A percentile compares a stretch with the other conserved stretches of the same genome.
Conservation (phyloP, 30 jellyfish, hydroid and myxozoan species). For the Hydractinia echinata region DNA sequence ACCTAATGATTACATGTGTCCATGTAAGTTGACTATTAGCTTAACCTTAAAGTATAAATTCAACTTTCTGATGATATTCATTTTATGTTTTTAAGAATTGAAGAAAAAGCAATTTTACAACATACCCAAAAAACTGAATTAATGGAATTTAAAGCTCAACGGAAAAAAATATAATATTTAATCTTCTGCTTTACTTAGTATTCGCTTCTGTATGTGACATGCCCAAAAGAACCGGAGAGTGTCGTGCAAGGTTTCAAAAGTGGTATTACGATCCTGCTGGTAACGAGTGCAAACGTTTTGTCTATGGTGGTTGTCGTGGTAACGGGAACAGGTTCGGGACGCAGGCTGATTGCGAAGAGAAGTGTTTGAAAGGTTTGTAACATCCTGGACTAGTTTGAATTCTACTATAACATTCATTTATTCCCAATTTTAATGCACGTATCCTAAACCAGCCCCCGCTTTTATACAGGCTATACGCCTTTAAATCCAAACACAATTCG, state of each 20-base stretch:
- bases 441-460: too few species aligned
- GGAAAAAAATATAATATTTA: too few species aligned
- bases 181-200: neutral
- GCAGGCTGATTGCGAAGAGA: neutral
- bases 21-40: slow-evolving; percentile 4
- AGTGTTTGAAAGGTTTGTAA: neutral
- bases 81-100: too few species aligned
- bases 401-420: too few species aligned
- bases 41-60: neutral
- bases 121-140: too few species aligned
- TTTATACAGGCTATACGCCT: too few species aligned
- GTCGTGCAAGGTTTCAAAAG: slow-evolving; percentile 17
- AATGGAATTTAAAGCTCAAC: too few species aligned
- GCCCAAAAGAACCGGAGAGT: slow-evolving; percentile 28
- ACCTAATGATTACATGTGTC: slow-evolving; percentile 24
- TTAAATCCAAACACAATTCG: too few species aligned
- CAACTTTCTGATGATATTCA: neutral
- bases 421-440: too few species aligned
- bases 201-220: slow-evolving; percentile 14
- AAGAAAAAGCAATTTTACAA: too few species aligned
- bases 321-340: slow-evolving; percentile 1
- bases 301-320: slow-evolving; percentile 38
- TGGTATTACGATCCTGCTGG: slow-evolving; percentile 2
- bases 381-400: neutral
- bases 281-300: slow-evolving; percentile 16